These are phyloP conservation scores for Sphaeramia orbicularis DNA, from an alignment of 2,797 vertebrate genomes.

Conservation along the genomic window DNA sequence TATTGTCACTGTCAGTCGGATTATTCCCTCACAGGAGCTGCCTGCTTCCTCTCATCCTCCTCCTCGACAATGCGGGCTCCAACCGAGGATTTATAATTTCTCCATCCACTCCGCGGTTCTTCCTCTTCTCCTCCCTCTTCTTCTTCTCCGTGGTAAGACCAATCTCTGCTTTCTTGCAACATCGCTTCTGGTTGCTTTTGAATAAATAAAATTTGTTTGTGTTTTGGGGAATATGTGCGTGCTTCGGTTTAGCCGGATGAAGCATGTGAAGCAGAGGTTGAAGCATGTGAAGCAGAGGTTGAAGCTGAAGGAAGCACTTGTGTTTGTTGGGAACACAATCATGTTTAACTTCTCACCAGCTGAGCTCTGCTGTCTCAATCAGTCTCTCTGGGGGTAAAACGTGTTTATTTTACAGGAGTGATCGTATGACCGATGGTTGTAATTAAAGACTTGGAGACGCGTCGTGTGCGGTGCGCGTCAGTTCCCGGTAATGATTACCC, in stretches of 20 bases:
- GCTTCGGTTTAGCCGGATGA: too few relatives aligned
- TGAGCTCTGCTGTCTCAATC: background rate
- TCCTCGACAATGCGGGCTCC: conserved; percentile 74
- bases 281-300: too few relatives aligned
- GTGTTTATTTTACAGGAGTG: background rate
- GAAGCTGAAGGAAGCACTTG: background rate
- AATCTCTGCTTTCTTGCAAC: too few relatives aligned
- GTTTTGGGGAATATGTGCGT: background rate
- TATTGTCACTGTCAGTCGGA: conserved; percentile 77
- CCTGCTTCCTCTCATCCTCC: conserved; percentile 28
- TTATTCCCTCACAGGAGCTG: conserved; percentile 65
- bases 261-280: too few relatives aligned
- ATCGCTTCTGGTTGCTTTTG: background rate
- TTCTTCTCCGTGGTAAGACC: conserved; percentile 51
- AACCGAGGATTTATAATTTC: conserved; percentile 68
- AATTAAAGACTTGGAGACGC: conserved; percentile 9
- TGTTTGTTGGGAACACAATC: too few relatives aligned
- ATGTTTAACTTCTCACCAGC: conserved; percentile 11
- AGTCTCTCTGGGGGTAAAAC: too few relatives aligned
- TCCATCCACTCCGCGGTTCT: background rate
- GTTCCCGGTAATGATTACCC: background rate
- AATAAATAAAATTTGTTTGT: background rate
- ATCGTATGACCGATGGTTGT: background rate
- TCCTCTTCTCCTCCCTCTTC: background rate
- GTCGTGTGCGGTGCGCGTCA: too few relatives aligned